These are phyloP conservation scores for Rhinoderma darwinii DNA, from an alignment of 2,113 vertebrate species.

Conservation along the genomic window DNA sequence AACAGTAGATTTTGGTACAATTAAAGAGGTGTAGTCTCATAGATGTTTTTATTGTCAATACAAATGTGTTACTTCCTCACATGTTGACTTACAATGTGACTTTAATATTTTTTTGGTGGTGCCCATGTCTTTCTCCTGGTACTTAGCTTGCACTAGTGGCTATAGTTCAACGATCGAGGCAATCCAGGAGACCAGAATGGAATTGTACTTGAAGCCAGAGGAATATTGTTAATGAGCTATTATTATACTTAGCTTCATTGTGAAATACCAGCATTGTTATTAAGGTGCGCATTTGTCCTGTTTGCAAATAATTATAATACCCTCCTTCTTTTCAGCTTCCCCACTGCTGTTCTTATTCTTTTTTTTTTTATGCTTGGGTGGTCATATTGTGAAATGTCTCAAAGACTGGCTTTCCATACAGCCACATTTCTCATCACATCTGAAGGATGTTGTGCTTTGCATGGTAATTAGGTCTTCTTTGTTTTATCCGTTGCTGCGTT, in stretches of 20 bases:
- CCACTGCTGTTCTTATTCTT: constrained; percentile 66
- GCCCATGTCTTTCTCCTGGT: too few relatives aligned
- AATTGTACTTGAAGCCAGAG: neutral
- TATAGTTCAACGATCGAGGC: neutral
- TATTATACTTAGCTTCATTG: neutral
- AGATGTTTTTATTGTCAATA: too few relatives aligned
- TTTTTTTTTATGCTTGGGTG: constrained; percentile 79
- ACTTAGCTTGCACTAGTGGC: neutral
- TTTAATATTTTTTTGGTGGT: too few relatives aligned
- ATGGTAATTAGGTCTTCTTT: constrained; percentile 87
- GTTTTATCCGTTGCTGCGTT: constrained; percentile 75
- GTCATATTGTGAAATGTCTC: constrained; percentile 84
- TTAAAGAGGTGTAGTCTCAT: too few relatives aligned
- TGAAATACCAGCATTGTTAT: constrained; percentile 13
- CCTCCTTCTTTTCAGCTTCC: constrained; percentile 57
- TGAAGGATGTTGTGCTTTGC: constrained; percentile 82
- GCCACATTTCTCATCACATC: constrained; percentile 84
- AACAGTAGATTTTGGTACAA: too few relatives aligned
- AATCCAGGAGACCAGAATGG: neutral
- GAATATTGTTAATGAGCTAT: constrained; percentile 13
- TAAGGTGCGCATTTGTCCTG: constrained; percentile 56
- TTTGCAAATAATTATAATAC: constrained; percentile 60
- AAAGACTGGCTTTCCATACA: constrained; percentile 76
- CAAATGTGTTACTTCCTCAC: too few relatives aligned
- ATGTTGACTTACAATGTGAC: too few relatives aligned